A percentile compares a stretch with the other conserved stretches of the same genome.
Evolutionary conservation across 2,113 vertebrate genomes (phyloP).

Genomic region (Eolophus roseicapilla): DNA sequence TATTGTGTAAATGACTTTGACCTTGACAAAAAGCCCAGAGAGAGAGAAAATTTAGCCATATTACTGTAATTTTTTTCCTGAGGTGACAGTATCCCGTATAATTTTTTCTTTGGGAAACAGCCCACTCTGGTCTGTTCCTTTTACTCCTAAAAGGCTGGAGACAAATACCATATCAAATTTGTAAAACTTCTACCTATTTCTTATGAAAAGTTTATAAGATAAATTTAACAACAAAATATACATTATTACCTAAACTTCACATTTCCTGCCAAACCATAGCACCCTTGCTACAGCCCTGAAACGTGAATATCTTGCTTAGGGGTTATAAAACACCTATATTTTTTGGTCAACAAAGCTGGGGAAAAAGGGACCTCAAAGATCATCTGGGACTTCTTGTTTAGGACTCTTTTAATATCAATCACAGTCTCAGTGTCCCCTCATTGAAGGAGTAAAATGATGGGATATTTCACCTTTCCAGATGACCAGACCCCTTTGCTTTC

Average conservation of each 20-base stretch:
- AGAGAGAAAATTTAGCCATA: neutral
- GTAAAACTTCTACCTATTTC: neutral
- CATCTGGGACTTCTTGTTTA: neutral
- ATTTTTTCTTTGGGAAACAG: neutral
- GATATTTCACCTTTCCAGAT: slow-evolving; percentile 59
- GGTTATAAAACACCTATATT: neutral
- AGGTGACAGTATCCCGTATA: neutral
- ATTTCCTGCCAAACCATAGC: neutral
- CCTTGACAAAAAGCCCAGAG: neutral
- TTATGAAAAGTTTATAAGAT: neutral
- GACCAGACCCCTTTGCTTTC: slow-evolving; percentile 35
- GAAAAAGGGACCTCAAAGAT: neutral
- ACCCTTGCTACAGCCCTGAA: neutral
- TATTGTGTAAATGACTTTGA: neutral
- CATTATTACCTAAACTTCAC: neutral
- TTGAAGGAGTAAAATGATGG: neutral
- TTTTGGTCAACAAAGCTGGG: neutral
- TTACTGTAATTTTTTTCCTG: neutral
- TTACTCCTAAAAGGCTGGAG: neutral
- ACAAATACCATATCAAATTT: neutral
- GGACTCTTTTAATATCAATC: neutral
- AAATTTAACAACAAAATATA: neutral
- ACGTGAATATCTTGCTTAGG: neutral
- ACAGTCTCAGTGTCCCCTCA: slow-evolving; percentile 4
- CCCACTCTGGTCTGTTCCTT: neutral